Conservation (phyloP, 2,113 vertebrate species). For the Sula dactylatra region DNA sequence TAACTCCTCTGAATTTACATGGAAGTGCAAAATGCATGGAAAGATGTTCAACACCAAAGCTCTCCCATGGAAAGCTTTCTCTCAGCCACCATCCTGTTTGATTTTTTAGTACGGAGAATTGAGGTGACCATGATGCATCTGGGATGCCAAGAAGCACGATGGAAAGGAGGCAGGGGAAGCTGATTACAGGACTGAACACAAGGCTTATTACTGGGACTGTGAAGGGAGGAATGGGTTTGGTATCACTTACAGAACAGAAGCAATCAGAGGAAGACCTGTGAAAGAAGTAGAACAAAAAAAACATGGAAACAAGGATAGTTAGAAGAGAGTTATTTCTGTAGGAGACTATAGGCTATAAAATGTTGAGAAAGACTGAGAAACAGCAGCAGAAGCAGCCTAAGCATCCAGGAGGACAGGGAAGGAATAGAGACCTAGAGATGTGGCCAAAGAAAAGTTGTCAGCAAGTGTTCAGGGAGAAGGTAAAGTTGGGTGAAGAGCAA, state of each 20-base stretch:
- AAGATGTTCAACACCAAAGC: background rate
- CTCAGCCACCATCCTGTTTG: background rate
- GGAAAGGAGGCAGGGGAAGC: background rate
- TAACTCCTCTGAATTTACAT: background rate
- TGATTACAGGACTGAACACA: background rate
- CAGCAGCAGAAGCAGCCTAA: background rate
- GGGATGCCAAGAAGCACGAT: rapidly evolving
- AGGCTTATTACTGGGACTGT: background rate
- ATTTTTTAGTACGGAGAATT: background rate
- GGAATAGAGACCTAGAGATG: background rate
- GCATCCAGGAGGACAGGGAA: background rate
- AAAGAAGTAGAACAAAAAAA: background rate
- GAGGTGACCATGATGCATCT: background rate
- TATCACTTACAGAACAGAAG: background rate
- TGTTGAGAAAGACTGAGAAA: background rate
- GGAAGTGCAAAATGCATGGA: background rate
- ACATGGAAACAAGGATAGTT: background rate
- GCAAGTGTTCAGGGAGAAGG: background rate
- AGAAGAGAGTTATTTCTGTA: background rate
- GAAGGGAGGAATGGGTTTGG: background rate
- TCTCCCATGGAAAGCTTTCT: background rate
- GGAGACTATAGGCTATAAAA: background rate
- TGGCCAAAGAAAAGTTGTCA: background rate
- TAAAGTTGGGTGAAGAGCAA: background rate
- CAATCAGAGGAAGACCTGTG: background rate